phyloP scores from a whole-genome alignment of 1,140 invertebrate genomes.

The Drosophila nasuta region DNA sequence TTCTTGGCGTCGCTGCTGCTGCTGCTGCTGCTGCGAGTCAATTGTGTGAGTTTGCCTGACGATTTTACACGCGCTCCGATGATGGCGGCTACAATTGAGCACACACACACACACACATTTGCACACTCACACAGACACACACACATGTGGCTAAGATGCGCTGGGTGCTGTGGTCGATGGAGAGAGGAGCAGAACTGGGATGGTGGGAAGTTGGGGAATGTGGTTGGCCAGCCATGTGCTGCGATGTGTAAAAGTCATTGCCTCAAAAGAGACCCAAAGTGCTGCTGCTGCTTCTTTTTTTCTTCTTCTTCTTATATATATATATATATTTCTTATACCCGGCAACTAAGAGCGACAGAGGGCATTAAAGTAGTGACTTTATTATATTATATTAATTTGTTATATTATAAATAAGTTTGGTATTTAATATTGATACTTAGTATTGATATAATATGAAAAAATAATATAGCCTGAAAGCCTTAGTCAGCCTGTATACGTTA shows the following conservation, averaged over 20 bases:
- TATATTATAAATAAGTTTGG: too few species aligned
- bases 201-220: neutral
- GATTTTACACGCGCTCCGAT: slow-evolving; percentile 64
- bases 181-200: too few species aligned
- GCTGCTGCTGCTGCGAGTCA: slow-evolving; percentile 51
- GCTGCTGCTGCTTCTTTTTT: slow-evolving; percentile 23
- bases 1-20: slow-evolving; percentile 35
- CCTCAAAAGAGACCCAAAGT: slow-evolving; percentile 64
- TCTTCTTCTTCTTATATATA: neutral
- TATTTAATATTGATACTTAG: too few species aligned
- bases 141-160: slow-evolving; percentile 38
- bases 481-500: too few species aligned
- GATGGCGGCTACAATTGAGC: slow-evolving; percentile 48
- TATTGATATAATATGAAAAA: too few species aligned
- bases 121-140: slow-evolving; percentile 14
- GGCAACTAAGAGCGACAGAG: too few species aligned
- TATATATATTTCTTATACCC: neutral
- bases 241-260: slow-evolving; percentile 81
- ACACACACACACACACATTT: slow-evolving; percentile 24
- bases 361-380: too few species aligned
- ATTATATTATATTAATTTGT: too few species aligned
- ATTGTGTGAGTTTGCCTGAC: slow-evolving; percentile 72
- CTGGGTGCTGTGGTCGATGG: slow-evolving; percentile 29
- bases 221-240: slow-evolving; percentile 61
- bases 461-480: too few species aligned